Percentiles rank a stretch among this genome's conserved stretches.
Evolutionary conservation across 2,113 vertebrate genomes (phyloP).

Genomic region (Pterocles burchelli): DNA sequence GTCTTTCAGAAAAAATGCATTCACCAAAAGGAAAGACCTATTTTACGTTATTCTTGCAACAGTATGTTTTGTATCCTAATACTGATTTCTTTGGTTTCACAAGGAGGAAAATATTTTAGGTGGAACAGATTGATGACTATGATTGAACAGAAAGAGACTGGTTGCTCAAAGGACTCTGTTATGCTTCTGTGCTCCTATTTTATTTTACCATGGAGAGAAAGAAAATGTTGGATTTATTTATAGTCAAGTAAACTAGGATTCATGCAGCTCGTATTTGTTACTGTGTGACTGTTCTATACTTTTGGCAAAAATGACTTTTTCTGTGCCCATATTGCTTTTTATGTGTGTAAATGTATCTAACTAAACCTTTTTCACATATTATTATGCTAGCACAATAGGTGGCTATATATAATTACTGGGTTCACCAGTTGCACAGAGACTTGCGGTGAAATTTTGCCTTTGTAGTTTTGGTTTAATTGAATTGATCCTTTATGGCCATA

Average conservation of each 20-base stretch:
- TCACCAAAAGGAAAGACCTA: slow-evolving; percentile 8
- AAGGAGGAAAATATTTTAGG: slow-evolving; percentile 65
- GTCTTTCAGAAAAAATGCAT: background rate
- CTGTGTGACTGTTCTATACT: slow-evolving; percentile 46
- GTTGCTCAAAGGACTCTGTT: slow-evolving; percentile 48
- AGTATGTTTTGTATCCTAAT: slow-evolving; percentile 38
- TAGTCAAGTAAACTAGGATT: slow-evolving; percentile 66
- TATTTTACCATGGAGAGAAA: slow-evolving; percentile 55
- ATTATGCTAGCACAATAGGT: slow-evolving; percentile 55
- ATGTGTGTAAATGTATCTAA: slow-evolving; percentile 53
- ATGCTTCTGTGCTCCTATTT: slow-evolving; percentile 53
- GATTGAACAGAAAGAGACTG: slow-evolving; percentile 65
- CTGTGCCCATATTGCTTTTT: slow-evolving; percentile 40
- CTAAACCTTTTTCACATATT: slow-evolving; percentile 47
- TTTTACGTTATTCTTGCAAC: slow-evolving; percentile 23
- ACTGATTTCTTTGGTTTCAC: slow-evolving; percentile 41
- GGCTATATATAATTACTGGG: slow-evolving; percentile 50
- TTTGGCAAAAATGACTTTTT: slow-evolving; percentile 36
- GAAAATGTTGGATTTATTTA: slow-evolving; percentile 65
- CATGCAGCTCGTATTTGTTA: slow-evolving; percentile 67
- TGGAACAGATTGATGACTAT: slow-evolving; percentile 65
- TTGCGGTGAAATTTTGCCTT: slow-evolving; percentile 35
- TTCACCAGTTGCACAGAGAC: slow-evolving; percentile 29
- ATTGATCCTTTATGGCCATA: slow-evolving; percentile 39
- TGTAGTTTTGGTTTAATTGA: slow-evolving; percentile 43